Evolutionary conservation across 1,140 invertebrate species (phyloP).

Genomic region (Heliconius melpomene): DNA sequence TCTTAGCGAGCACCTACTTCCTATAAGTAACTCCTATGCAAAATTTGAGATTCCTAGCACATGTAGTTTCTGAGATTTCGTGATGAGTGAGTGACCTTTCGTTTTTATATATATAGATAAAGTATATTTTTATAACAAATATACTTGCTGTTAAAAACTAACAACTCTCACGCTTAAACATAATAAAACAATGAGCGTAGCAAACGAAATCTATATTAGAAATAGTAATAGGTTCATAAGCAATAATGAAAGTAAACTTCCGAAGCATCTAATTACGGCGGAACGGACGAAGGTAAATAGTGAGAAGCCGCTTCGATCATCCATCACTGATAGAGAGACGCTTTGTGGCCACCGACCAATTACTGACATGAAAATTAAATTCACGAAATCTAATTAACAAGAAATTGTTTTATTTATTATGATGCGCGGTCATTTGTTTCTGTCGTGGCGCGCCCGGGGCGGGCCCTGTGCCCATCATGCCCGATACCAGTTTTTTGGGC

Average conservation of each 20-base stretch:
- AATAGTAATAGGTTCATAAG: constrained; percentile 74
- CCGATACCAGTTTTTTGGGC: constrained; percentile 60
- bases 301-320: constrained; percentile 77
- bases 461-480: constrained; percentile 58
- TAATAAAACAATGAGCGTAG: constrained; percentile 46
- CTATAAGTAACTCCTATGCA: no score
- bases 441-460: constrained; percentile 72
- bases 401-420: constrained; percentile 82
- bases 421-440: constrained; percentile 79
- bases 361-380: constrained; percentile 81
- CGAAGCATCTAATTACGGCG: constrained; percentile 74
- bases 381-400: constrained; percentile 82
- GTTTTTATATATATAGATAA: no score
- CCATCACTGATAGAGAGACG: constrained; percentile 76
- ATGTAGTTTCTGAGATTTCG: no score
- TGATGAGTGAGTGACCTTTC: no score
- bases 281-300: constrained; percentile 73
- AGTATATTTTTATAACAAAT: no score
- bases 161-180: constrained; percentile 44
- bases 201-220: constrained; percentile 75
- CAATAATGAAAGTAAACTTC: constrained; percentile 78
- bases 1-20: no score
- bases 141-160: neutral
- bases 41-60: no score
- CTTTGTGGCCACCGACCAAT: constrained; percentile 80